These are phyloP conservation scores for Trachemys scripta DNA, from an alignment of 2,113 vertebrate genomes.

Conservation along the genomic window DNA sequence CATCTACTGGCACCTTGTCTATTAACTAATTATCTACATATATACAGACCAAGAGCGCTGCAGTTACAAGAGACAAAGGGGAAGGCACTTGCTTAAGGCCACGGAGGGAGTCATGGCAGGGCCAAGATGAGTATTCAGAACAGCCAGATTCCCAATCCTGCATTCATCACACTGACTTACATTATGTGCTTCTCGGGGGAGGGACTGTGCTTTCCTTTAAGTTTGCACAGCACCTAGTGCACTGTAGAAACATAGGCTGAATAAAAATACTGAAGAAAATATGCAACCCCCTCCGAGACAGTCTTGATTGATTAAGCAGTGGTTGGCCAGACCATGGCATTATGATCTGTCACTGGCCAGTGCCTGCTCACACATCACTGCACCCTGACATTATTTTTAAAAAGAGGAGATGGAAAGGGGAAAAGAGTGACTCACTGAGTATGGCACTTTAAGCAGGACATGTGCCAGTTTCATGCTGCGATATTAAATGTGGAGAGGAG, in stretches of 20 bases:
- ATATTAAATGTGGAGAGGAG: neutral
- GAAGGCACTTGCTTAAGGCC: neutral
- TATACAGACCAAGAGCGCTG: neutral
- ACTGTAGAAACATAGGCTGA: neutral
- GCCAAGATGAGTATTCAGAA: neutral
- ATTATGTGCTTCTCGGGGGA: neutral
- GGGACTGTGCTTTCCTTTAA: neutral
- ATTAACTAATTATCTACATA: neutral
- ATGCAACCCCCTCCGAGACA: neutral
- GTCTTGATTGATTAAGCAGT: neutral
- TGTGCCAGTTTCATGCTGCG: neutral
- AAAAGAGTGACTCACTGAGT: neutral
- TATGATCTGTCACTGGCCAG: neutral
- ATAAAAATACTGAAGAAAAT: neutral
- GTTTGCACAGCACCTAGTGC: neutral
- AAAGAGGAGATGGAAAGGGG: neutral
- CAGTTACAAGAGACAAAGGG: neutral
- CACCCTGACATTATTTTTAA: neutral
- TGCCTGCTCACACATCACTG: neutral
- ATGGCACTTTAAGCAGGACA: neutral
- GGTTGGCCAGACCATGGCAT: neutral
- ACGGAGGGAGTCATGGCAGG: neutral
- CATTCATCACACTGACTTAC: neutral
- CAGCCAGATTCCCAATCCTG: neutral
- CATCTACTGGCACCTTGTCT: neutral